Evolutionary conservation across 2,888 invertebrate genomes (phyloP), one percentile per base, ranked within the genome.

Genomic region (Cataglyphis albicans): DNA sequence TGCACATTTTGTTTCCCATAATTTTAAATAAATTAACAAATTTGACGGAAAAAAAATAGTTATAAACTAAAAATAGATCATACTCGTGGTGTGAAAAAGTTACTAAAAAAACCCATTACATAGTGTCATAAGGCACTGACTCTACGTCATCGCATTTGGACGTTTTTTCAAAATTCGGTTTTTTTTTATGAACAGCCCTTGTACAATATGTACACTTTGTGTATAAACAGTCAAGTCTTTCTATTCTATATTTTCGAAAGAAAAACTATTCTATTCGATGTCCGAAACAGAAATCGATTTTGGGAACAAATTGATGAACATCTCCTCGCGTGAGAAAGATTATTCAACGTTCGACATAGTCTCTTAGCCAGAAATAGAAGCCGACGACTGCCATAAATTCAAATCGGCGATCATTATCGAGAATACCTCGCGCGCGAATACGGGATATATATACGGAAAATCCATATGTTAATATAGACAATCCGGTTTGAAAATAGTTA

Each of bases 391-490:
- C 38, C n/a, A 29, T 65, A 55, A 76, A 76, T 76, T 76, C 48
- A 65, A 76, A 65, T 55, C 55, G n/a, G 55, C 38, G 64, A 55
- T 76, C 52, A 55, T 55, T 64, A 76, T 76, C 29, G n/a, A 35
- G 25, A 75, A 25, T 75, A 38, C 55, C 25, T 64, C 25, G 44
- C 41, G 44, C 41, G 12, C 41, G 32, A 75, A 52, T 64, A 52
- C 35, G n/a, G 52, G 4, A 12, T 18, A 55, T 55, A 57, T 65
- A 38, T 65, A 55, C 65, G 55, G 55, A 65, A 65, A 76, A 65
- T 76, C n/a, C n/a, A 12, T 12, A 55, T 29, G 52, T 76, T 38
- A 76, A 76, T 65, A 55, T 6, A 55, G 25, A 38, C 21, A 65
- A 65, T 41, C 65, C n/a, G 38, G 12, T 25, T 65, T 64, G 7